Percentiles rank a stretch among this genome's conserved stretches.
Conservation (phyloP, 2,113 vertebrate species). For the Bufo gargarizans region DNA sequence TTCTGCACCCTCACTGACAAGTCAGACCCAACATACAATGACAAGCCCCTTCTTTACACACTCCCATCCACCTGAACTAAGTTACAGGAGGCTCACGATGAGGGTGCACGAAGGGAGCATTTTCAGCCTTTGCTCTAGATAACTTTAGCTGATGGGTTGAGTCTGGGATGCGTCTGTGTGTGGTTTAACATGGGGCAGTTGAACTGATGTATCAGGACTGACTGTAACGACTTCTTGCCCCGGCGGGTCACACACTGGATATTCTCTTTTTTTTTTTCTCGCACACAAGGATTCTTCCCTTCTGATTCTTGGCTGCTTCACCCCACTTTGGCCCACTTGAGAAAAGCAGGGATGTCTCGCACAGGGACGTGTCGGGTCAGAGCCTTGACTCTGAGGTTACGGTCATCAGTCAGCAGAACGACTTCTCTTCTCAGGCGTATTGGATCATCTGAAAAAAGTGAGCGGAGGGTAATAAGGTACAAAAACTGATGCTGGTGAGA, state of each 20-base stretch:
- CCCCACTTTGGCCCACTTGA: constrained; percentile 97
- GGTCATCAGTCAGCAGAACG: constrained; percentile 93
- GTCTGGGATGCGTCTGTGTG: constrained; percentile 43
- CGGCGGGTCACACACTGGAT: constrained; percentile 60
- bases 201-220: constrained; percentile 24
- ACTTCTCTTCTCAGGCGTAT: constrained; percentile 89
- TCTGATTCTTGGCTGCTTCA: constrained; percentile 72
- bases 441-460: constrained; percentile 80
- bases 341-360: constrained; percentile 94
- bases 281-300: constrained; percentile 66
- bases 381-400: constrained; percentile 95
- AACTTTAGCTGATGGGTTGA: constrained; percentile 59
- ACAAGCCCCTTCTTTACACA: constrained; percentile 63
- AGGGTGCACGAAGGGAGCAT: constrained; percentile 63
- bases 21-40: constrained; percentile 63
- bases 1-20: constrained; percentile 57
- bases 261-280: constrained; percentile 52
- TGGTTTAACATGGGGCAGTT: constrained; percentile 50
- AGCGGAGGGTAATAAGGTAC: constrained; percentile 11
- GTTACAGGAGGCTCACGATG: constrained; percentile 63
- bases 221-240: constrained; percentile 59
- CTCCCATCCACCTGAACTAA: constrained; percentile 61
- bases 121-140: constrained; percentile 66
- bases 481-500: neutral
- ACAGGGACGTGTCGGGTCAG: constrained; percentile 96